A percentile compares a stretch with the other conserved stretches of the same genome.
These are phyloP conservation scores for Dicentrarchus labrax DNA, from an alignment of 2,113 vertebrate genomes.

Conservation along the genomic window DNA sequence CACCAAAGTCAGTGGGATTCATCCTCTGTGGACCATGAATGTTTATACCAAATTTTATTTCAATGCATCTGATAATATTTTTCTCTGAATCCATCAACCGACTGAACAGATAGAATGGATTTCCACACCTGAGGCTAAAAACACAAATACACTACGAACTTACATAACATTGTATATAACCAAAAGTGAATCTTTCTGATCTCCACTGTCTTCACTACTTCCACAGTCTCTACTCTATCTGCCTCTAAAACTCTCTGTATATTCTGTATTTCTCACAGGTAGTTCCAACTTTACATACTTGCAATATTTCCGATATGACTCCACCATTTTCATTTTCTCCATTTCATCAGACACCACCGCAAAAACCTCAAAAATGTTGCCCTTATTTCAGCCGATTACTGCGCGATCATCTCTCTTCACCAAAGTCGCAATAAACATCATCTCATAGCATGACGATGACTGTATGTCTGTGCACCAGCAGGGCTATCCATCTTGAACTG, in stretches of 20 bases:
- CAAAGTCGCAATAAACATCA: constrained; percentile 29
- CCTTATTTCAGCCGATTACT: constrained; percentile 14
- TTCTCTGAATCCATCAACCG: neutral
- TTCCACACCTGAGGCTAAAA: neutral
- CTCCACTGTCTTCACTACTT: neutral
- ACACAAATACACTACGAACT: neutral
- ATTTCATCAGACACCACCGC: constrained; percentile 22
- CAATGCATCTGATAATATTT: neutral
- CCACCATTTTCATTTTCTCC: neutral
- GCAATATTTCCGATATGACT: constrained; percentile 4
- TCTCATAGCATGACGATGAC: constrained; percentile 54
- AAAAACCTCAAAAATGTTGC: constrained; percentile 18
- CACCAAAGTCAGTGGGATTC: neutral
- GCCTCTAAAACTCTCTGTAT: neutral
- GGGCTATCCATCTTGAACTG: constrained; percentile 34
- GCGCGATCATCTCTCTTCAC: neutral
- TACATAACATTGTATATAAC: neutral
- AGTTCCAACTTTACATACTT: neutral
- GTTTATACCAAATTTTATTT: neutral
- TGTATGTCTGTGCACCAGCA: constrained; percentile 47
- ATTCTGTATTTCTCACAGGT: neutral
- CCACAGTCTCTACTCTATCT: neutral
- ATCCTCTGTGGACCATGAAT: too few species aligned
- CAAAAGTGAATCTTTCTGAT: neutral
- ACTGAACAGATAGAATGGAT: neutral